Evolutionary conservation across 2,113 vertebrate species (phyloP).

Genomic region (Phaethon lepturus): DNA sequence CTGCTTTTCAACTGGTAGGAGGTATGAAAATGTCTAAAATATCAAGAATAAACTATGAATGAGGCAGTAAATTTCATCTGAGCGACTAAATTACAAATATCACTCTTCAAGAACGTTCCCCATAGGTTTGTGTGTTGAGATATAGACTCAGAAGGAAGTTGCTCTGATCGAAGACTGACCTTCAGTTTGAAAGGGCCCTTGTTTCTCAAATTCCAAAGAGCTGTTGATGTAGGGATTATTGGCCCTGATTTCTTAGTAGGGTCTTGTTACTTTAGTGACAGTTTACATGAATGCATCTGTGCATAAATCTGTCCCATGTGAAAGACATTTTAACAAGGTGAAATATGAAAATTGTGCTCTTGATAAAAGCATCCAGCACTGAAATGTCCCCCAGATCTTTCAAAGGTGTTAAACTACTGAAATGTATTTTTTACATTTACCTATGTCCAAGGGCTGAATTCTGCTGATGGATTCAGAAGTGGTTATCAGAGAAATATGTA

Average conservation of each 20-base stretch:
- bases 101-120: background rate
- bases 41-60: background rate
- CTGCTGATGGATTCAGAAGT: background rate
- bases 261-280: background rate
- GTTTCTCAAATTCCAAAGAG: background rate
- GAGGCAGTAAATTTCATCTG: background rate
- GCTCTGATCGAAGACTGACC: background rate
- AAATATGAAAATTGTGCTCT: background rate
- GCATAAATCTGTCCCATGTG: background rate
- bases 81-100: background rate
- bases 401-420: background rate
- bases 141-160: background rate
- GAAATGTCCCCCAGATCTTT: background rate
- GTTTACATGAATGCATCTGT: background rate
- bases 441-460: background rate
- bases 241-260: background rate
- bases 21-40: slow-evolving; percentile 76
- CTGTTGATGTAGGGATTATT: background rate
- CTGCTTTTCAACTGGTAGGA: slow-evolving; percentile 95
- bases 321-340: background rate
- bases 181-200: background rate
- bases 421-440: background rate
- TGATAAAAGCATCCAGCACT: background rate
- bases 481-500: background rate
- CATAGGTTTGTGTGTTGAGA: background rate